Evolutionary conservation across 2,113 vertebrate species (phyloP).

Genomic region (Panurus biarmicus): DNA sequence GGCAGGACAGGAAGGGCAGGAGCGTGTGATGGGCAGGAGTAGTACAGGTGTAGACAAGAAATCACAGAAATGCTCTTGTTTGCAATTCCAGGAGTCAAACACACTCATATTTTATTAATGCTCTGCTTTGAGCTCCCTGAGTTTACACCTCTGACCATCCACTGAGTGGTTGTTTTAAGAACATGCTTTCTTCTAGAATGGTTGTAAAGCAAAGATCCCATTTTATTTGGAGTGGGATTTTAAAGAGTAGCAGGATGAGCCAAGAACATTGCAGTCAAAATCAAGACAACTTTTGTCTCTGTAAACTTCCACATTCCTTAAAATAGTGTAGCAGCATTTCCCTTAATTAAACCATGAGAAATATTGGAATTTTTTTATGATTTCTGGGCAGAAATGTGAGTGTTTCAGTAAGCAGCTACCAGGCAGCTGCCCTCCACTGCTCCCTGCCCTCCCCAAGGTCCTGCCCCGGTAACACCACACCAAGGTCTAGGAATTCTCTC

Average conservation of each 20-base stretch:
- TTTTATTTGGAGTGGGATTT: background rate
- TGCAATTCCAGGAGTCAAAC: background rate
- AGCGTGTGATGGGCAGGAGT: background rate
- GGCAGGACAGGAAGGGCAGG: background rate
- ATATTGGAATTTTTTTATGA: background rate
- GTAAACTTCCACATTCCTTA: background rate
- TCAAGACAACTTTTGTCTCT: background rate
- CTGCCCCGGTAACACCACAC: background rate
- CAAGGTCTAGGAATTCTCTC: background rate
- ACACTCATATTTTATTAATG: background rate
- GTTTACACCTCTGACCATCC: background rate
- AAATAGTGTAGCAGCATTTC: background rate
- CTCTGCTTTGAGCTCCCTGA: background rate
- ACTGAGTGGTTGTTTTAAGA: background rate
- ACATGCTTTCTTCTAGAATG: background rate
- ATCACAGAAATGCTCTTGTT: background rate
- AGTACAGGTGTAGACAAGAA: background rate
- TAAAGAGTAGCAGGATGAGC: background rate
- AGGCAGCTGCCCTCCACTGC: background rate
- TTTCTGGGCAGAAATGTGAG: background rate
- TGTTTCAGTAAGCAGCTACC: background rate
- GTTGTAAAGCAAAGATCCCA: background rate
- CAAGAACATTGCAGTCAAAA: background rate
- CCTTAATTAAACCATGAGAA: background rate
- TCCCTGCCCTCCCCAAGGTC: background rate